Evolutionary conservation across 2,797 vertebrate genomes (phyloP).

Genomic region (Manis crassicaudata): DNA sequence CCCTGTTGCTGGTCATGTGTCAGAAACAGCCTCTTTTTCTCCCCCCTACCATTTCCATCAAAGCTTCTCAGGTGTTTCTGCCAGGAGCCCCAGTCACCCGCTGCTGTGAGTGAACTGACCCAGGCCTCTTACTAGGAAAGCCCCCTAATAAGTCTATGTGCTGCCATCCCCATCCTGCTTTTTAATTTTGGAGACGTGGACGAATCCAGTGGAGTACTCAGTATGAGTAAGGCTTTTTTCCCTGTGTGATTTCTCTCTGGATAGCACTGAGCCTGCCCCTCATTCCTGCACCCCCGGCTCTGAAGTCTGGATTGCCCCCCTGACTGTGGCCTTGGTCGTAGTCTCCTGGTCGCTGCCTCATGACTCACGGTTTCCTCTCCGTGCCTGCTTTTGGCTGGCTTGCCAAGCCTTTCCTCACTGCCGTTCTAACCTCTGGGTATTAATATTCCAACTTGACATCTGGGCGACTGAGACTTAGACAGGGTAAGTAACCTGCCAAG

Average conservation of each 20-base stretch:
- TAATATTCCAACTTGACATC: slow-evolving; percentile 32
- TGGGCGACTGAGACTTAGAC: neutral
- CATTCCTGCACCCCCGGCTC: neutral
- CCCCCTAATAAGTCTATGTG: neutral
- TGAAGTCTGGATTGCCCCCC: slow-evolving; percentile 18
- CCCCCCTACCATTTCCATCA: neutral
- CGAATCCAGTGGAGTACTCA: neutral
- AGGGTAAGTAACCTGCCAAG: neutral
- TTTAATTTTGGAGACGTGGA: neutral
- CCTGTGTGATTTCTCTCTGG: neutral
- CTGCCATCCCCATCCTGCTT: too few species aligned
- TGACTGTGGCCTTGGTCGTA: neutral
- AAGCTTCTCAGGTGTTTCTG: neutral
- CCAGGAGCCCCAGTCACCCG: neutral
- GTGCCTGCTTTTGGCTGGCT: neutral
- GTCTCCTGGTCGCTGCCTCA: neutral
- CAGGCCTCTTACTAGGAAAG: neutral
- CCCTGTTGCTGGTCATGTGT: neutral
- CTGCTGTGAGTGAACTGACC: neutral
- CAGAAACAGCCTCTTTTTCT: neutral
- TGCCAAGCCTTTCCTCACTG: slow-evolving; percentile 36
- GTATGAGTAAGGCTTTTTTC: neutral
- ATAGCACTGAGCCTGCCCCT: neutral
- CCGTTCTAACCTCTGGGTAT: slow-evolving; percentile 17
- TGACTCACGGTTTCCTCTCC: slow-evolving; percentile 7